Evolutionary conservation across 2,888 invertebrate genomes (phyloP), one percentile per base, ranked within the genome.

Genomic region (Chirona hameri): DNA sequence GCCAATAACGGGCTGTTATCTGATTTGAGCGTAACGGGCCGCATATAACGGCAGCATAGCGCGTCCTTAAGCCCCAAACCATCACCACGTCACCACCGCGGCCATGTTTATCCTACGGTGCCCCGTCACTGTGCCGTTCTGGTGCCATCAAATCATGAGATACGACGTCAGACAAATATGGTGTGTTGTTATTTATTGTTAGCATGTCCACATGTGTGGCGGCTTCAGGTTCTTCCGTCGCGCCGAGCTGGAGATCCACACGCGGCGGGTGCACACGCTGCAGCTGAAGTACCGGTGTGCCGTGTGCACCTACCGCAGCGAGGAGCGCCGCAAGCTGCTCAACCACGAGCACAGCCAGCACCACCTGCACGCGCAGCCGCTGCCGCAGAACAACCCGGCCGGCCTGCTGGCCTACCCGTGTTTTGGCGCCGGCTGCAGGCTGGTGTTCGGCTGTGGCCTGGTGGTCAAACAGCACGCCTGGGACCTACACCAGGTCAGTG

Each of bases 311-410:
- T 15, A 31, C 72, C 72, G 72, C 72, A 72, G 72, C 72, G 72
- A 72, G 72, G 72, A 72, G 72, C 72, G 72, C 15, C 72, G 72
- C 72, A 72, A 72, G 72, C 72, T 72, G 72, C 72, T 72, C 72
- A 72, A 72, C 72, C 72, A 72, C 72, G 72, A 72, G 72, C 15
- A 72, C 72, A 27, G 31, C 15, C 27, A 5, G 31, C 72, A 72
- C 72, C 15, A 18, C 31, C 15, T 72, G 72, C 72, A 72, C 72
- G 18, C 24, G 31, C 4, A 0, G 72, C 72, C 72, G 72, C 31
- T 72, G 72, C 72, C 72, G 15, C 4, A n/a, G 29, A 9, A 29
- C 31, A 72, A 72, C 72, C 72, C 72, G 29, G 29, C 29, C 31
- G 31, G 72, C 31, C 72, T 27, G 72, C 72, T 31, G 29, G 24